A percentile compares a stretch with the other conserved stretches of the same genome.
phyloP scores from a whole-genome alignment of 2,888 invertebrate genomes.

The Theristus sp. region DNA sequence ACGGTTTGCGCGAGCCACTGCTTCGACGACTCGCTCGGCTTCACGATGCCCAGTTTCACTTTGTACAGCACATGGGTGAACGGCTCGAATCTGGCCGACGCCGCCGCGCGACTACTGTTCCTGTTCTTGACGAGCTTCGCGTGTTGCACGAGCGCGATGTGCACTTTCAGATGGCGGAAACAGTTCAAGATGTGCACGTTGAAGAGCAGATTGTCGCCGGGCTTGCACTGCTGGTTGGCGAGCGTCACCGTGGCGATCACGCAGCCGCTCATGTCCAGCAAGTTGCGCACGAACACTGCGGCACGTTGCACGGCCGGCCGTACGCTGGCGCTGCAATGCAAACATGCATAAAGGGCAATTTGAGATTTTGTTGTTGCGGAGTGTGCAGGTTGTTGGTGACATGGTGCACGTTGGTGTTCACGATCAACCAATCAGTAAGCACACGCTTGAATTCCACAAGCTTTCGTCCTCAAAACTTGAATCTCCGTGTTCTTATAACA shows the following conservation, averaged over 20 bases:
- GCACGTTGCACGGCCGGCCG: background rate
- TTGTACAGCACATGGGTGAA: background rate
- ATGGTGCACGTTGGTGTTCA: too few species aligned
- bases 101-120: background rate
- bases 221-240: background rate
- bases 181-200: slow-evolving; percentile 11
- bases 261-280: slow-evolving; percentile 9
- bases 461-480: too few species aligned
- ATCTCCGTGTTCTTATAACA: too few species aligned
- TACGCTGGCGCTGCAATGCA: background rate
- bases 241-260: slow-evolving; percentile 6
- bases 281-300: slow-evolving; percentile 7
- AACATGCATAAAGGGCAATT: background rate
- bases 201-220: slow-evolving; percentile 4
- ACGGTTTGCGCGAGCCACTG: slow-evolving; percentile 4
- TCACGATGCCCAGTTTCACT: background rate
- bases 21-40: slow-evolving; percentile 2
- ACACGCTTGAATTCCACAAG: too few species aligned
- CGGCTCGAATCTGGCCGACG: background rate
- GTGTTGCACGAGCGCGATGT: slow-evolving; percentile 6
- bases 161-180: slow-evolving; percentile 7
- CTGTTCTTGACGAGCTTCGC: background rate
- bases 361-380: background rate
- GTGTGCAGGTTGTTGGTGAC: too few species aligned
- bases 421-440: too few species aligned